Evolutionary conservation across 2,888 invertebrate species (phyloP).

Genomic region (Cremastobaeus sp.): DNA sequence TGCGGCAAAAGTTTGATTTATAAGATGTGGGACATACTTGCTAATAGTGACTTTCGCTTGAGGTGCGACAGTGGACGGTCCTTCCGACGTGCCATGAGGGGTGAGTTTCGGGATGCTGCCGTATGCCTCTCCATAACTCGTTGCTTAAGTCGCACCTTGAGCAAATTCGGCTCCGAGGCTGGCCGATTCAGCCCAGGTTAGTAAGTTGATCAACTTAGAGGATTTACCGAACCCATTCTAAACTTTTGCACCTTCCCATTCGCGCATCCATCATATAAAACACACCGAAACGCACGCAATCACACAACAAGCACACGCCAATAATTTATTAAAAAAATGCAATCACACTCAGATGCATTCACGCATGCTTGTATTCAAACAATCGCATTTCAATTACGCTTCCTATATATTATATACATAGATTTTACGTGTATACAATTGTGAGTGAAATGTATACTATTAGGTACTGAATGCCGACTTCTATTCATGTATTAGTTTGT

Average conservation of each 20-base stretch:
- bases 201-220: constrained; percentile 69
- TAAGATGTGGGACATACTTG: constrained; percentile 78
- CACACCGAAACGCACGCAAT: constrained; percentile 37
- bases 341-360: no score
- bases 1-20: constrained; percentile 25
- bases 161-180: constrained; percentile 98
- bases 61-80: constrained; percentile 86
- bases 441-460: no score
- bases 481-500: no score
- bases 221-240: constrained; percentile 45
- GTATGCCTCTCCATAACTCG: constrained; percentile 92
- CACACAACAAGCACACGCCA: constrained; percentile 31
- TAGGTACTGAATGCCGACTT: no score
- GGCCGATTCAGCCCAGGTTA: constrained; percentile 79
- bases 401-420: no score
- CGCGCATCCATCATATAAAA: no score
- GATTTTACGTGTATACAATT: no score
- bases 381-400: no score
- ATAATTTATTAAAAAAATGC: no score
- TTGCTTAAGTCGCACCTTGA: constrained; percentile 95
- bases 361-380: no score
- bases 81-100: constrained; percentile 89
- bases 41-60: constrained; percentile 85
- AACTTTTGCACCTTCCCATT: constrained; percentile 44
- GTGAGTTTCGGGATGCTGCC: constrained; percentile 86